A percentile compares a stretch with the other conserved stretches of the same genome.
Evolutionary conservation across 2,888 invertebrate genomes (phyloP).

Genomic region (Litoditis marina): DNA sequence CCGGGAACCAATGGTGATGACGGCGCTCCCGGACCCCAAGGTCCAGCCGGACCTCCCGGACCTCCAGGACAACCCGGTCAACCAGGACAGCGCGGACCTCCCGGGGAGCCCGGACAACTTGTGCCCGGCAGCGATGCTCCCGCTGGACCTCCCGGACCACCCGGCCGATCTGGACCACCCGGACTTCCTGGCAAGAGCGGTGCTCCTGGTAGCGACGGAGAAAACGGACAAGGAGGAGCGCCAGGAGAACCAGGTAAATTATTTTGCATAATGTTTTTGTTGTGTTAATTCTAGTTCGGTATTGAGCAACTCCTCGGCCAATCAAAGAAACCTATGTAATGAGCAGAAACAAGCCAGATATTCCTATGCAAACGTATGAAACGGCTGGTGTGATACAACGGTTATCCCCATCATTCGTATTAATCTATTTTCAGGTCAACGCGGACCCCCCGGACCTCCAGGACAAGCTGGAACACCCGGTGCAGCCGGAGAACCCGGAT

Average conservation of each 20-base stretch:
- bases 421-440: constrained; percentile 36
- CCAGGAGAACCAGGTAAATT: constrained; percentile 30
- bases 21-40: constrained; percentile 51
- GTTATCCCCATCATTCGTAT: too few species aligned
- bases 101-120: constrained; percentile 46
- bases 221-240: constrained; percentile 21
- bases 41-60: constrained; percentile 54
- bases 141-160: constrained; percentile 51
- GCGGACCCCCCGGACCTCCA: constrained; percentile 56
- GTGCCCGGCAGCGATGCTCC: constrained; percentile 45
- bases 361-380: too few species aligned
- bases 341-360: too few species aligned
- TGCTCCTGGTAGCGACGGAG: constrained; percentile 33
- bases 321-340: too few species aligned
- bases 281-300: too few species aligned
- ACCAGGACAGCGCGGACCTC: constrained; percentile 46
- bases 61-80: constrained; percentile 52
- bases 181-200: constrained; percentile 46
- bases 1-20: constrained; percentile 51
- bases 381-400: too few species aligned
- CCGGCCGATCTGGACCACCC: constrained; percentile 54
- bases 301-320: too few species aligned
- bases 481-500: constrained; percentile 41
- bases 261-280: background rate
- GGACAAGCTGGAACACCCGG: constrained; percentile 51